Evolutionary conservation across 2,113 vertebrate species (phyloP).

Genomic region (Otolemur garnettii): DNA sequence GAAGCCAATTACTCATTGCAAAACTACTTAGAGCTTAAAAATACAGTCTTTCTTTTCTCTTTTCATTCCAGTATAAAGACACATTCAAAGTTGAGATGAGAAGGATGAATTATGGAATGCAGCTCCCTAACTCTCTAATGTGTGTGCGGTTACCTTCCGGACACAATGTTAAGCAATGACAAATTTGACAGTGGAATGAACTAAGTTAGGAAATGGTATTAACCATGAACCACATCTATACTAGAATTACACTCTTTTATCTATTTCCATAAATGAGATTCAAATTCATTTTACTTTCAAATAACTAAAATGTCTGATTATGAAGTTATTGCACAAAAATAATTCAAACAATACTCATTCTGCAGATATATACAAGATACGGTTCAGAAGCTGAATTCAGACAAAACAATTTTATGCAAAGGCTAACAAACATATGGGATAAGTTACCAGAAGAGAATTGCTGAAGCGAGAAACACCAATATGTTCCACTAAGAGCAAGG

Average conservation of each 20-base stretch:
- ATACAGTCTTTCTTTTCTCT: not conserved
- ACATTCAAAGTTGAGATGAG: not conserved
- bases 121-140: not conserved
- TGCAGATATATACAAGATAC: conserved; percentile 41
- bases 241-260: conserved; percentile 20
- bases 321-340: conserved; percentile 64
- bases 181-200: not conserved
- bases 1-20: not conserved
- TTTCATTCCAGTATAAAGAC: conserved; percentile 19
- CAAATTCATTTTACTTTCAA: conserved; percentile 46
- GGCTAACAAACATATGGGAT: conserved; percentile 71
- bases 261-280: conserved; percentile 35
- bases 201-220: conserved; percentile 23
- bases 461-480: conserved; percentile 69
- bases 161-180: not conserved
- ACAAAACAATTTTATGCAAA: conserved; percentile 63
- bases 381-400: conserved; percentile 70
- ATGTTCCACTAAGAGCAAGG: conserved; percentile 53
- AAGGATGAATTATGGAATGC: not conserved
- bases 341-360: conserved; percentile 52
- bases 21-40: not conserved
- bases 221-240: not conserved
- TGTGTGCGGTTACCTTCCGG: not conserved
- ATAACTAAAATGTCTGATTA: conserved; percentile 55
- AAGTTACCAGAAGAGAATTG: conserved; percentile 64